These are phyloP conservation scores for Matsumurasca onukii DNA, from an alignment of 1,140 invertebrate genomes.

Conservation along the genomic window DNA sequence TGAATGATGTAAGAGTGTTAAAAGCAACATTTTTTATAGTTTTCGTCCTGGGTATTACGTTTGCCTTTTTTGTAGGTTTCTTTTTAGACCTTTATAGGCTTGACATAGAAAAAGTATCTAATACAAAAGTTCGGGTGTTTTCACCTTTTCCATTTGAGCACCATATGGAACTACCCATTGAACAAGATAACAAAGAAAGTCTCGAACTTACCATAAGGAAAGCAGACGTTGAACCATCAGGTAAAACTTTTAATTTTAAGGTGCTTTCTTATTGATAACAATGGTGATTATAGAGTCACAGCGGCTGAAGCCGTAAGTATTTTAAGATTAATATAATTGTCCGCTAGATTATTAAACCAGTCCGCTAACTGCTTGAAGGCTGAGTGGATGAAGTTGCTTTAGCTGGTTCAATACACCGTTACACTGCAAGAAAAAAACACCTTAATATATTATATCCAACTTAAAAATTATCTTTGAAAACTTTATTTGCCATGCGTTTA, in stretches of 20 bases:
- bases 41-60: conserved; percentile 31
- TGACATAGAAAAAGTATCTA: neutral
- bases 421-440: neutral
- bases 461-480: no score
- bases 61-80: conserved; percentile 16
- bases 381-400: neutral
- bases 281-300: neutral
- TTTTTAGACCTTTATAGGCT: conserved; percentile 10
- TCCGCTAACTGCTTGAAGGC: neutral
- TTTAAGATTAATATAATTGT: neutral
- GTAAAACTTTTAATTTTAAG: conserved; percentile 26
- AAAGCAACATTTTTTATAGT: conserved; percentile 24
- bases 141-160: conserved; percentile 29
- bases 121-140: conserved; percentile 30
- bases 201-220: conserved; percentile 16
- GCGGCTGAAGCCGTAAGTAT: neutral
- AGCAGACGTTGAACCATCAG: conserved; percentile 30
- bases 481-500: no score
- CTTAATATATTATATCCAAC: no score
- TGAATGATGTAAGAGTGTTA: conserved; percentile 19
- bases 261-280: neutral
- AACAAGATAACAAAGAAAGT: conserved; percentile 6
- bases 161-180: neutral
- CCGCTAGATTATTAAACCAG: neutral
- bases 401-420: neutral